A percentile compares a stretch with the other conserved stretches of the same genome.
Conservation (phyloP, 2,888 invertebrate genomes). For the Philonicus albiceps region DNA sequence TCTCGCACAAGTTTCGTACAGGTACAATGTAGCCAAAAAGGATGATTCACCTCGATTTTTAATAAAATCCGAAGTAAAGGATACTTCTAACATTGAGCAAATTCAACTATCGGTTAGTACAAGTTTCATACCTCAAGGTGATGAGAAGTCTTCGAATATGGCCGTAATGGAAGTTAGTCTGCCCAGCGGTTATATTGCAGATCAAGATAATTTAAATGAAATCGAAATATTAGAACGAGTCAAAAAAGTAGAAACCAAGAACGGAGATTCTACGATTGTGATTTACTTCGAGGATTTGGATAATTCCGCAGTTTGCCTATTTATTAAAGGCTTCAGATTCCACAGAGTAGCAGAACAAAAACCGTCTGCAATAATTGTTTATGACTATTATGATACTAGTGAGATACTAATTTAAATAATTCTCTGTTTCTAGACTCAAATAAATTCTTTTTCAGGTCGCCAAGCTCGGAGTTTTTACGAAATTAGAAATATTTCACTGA, state of each 20-base stretch:
- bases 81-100: slow-evolving; percentile 73
- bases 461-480: slow-evolving; percentile 1
- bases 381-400: slow-evolving; percentile 93
- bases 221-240: slow-evolving; percentile 64
- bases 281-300: slow-evolving; percentile 77
- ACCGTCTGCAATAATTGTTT: slow-evolving; percentile 83
- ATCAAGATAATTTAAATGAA: slow-evolving; percentile 75
- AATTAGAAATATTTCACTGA: neutral
- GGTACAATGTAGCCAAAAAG: slow-evolving; percentile 85
- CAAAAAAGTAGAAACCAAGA: slow-evolving; percentile 70
- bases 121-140: slow-evolving; percentile 70
- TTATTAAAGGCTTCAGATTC: slow-evolving; percentile 82
- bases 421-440: neutral
- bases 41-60: slow-evolving; percentile 88
- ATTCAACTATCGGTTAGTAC: slow-evolving; percentile 80
- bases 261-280: slow-evolving; percentile 70
- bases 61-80: slow-evolving; percentile 85
- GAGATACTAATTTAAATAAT: slow-evolving; percentile 67
- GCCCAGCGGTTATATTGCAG: slow-evolving; percentile 89
- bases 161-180: slow-evolving; percentile 88
- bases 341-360: slow-evolving; percentile 87
- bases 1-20: slow-evolving; percentile 78
- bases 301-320: slow-evolving; percentile 76
- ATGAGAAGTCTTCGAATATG: slow-evolving; percentile 79
- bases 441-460: neutral